Evolutionary conservation across 30 jellyfish, hydroid and myxozoan species (phyloP), one percentile per base, ranked within the genome.

Genomic region (Rhopilema esculentum): DNA sequence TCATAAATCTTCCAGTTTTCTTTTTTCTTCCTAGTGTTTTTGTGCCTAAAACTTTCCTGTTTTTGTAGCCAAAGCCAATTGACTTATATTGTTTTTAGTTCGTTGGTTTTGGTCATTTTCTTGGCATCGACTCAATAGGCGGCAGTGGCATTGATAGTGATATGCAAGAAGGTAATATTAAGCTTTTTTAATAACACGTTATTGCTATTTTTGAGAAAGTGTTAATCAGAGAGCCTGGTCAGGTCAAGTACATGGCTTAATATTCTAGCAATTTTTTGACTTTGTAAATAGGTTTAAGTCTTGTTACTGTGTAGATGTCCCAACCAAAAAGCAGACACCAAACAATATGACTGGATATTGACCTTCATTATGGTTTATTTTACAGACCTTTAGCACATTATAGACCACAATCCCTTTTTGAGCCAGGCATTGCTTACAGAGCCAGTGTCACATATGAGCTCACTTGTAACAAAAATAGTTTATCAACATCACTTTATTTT

Each of bases 91-190:
- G 30, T 7, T 74, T 64, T 19, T 32, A 85, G 94, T 85, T 85
- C 68, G 94, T 85, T 27, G 94, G 94, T 1, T 85, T 85, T 50
- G 88, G 94, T 64, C 88, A 74, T 32, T 85, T 73, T 65, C 88
- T 85, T 16, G 85, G 80, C 66, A 85, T 85, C n/a, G 94, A 85
- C 21, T 63, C 94, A 25, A 22, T 85, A 12, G 85, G 84, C 27
- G 40, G 65, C n/a, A 75, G 85, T 62, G 86, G 79, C 21, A 80
- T 85, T 0, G 66, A 49, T 0, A 82, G 77, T 27, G 88, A 85
- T 8, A 57, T 85, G 83, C 88, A 85, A 30, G 94, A 85, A 57
- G 88, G 94, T 85, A 63, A 0, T 24, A 1, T 15, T 72, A 4
- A 27, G 68, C 66, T 9, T 69, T 26, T 69, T 18, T 16, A 12